Conservation (phyloP, 2,888 invertebrate species). For the Lucinisca nassula region DNA sequence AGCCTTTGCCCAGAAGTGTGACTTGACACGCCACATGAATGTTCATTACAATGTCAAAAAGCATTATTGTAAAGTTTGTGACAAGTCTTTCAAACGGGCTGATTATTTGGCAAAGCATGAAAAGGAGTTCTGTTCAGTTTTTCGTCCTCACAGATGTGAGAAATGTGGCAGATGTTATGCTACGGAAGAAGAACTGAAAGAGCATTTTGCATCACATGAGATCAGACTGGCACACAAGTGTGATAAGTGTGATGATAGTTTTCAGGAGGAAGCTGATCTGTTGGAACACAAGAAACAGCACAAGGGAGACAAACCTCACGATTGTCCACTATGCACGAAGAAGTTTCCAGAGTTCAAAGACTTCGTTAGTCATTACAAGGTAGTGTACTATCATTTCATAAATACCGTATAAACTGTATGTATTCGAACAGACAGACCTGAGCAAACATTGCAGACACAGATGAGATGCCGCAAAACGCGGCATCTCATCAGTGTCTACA, state of each 20-base stretch:
- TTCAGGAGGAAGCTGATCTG: conserved; percentile 44
- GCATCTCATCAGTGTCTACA: too few species aligned
- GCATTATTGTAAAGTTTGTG: conserved; percentile 63
- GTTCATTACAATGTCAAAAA: conserved; percentile 59
- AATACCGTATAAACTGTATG: too few species aligned
- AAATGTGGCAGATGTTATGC: conserved; percentile 63
- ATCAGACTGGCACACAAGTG: conserved; percentile 33
- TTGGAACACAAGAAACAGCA: conserved; percentile 62
- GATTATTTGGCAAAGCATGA: conserved; percentile 69
- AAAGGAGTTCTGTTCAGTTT: conserved; percentile 63
- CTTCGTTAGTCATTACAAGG: conserved; percentile 69
- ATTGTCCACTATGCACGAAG: conserved; percentile 51
- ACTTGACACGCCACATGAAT: conserved; percentile 64
- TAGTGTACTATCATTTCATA: conserved; percentile 23
- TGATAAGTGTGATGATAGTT: conserved; percentile 57
- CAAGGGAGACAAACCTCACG: conserved; percentile 47
- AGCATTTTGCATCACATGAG: conserved; percentile 36
- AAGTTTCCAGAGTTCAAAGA: conserved; percentile 53
- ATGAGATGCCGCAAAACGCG: too few species aligned
- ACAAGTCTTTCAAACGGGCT: conserved; percentile 64
- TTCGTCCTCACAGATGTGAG: conserved; percentile 58
- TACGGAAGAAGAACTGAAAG: conserved; percentile 42
- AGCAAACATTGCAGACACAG: too few species aligned
- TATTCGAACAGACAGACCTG: too few species aligned
- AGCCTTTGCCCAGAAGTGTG: conserved; percentile 65